These are phyloP conservation scores for Shinisaurus crocodilurus DNA, from an alignment of 2,113 vertebrate species.

Conservation along the genomic window DNA sequence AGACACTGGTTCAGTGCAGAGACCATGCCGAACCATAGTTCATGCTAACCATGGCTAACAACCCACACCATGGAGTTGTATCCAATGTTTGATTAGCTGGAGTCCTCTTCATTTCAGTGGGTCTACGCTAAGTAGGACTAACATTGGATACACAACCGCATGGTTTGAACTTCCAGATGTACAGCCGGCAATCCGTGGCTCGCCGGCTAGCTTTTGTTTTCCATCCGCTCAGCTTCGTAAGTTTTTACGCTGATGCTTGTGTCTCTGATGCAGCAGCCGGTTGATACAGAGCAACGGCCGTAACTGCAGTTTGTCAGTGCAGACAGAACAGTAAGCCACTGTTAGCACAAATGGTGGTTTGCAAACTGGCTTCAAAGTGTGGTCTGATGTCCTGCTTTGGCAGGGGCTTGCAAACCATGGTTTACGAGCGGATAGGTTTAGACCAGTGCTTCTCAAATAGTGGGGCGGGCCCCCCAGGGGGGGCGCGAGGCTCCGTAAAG, in stretches of 20 bases:
- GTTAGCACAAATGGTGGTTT: neutral
- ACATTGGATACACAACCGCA: too few species aligned
- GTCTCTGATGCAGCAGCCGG: neutral
- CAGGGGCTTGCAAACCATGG: neutral
- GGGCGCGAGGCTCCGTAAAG: too few species aligned
- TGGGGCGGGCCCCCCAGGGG: too few species aligned
- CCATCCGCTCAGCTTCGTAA: neutral
- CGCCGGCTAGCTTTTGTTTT: neutral
- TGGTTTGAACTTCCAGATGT: neutral
- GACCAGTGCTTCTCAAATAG: too few species aligned
- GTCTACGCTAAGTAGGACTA: too few species aligned
- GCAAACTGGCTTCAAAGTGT: neutral
- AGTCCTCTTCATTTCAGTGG: too few species aligned
- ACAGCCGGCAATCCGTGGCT: neutral
- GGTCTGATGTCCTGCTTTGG: neutral
- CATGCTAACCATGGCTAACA: neutral
- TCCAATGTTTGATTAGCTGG: too few species aligned
- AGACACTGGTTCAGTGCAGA: neutral
- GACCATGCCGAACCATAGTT: neutral
- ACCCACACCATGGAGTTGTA: neutral
- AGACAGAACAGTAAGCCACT: neutral
- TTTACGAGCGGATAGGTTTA: neutral
- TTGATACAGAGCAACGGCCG: neutral
- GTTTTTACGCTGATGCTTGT: neutral
- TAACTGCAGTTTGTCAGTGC: neutral